phyloP scores from a whole-genome alignment of 2,888 invertebrate species.

The Polydrusus cervinus region DNA sequence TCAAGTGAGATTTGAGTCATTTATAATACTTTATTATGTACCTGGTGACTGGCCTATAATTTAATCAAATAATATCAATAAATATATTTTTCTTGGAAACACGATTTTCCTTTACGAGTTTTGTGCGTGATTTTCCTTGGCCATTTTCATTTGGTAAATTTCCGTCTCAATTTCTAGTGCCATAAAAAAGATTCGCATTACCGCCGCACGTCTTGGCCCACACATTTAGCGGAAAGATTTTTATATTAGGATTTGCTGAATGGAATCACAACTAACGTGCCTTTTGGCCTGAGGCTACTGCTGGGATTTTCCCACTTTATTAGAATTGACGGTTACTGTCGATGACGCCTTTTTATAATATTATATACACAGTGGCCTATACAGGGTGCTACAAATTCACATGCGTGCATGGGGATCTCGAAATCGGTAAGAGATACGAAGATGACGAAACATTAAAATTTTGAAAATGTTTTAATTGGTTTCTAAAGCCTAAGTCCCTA shows the following conservation, averaged over 20 bases:
- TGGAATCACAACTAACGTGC: conserved; percentile 38
- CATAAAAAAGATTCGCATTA: conserved; percentile 47
- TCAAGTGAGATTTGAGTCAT: neutral
- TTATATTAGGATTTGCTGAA: conserved; percentile 44
- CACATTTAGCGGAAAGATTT: conserved; percentile 48
- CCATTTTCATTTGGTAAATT: conserved; percentile 46
- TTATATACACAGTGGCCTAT: neutral
- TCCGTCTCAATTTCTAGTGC: conserved; percentile 49
- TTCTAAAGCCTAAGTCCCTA: no score
- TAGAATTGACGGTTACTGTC: conserved; percentile 21
- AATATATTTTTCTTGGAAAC: conserved; percentile 17
- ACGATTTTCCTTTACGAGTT: conserved; percentile 26
- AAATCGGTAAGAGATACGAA: no score
- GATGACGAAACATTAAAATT: no score
- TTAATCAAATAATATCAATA: conserved; percentile 2
- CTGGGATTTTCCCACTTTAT: conserved; percentile 23
- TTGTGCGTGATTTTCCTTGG: conserved; percentile 42
- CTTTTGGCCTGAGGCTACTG: conserved; percentile 12
- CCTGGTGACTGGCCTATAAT: conserved; percentile 2
- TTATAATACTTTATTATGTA: neutral
- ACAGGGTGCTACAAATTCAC: no score
- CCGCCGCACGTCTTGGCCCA: conserved; percentile 46
- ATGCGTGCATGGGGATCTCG: no score
- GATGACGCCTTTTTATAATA: neutral
- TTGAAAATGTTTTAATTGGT: no score